A percentile compares a stretch with the other conserved stretches of the same genome.
Conservation (phyloP, 2,797 vertebrate genomes). For the Muscicapa striata region DNA sequence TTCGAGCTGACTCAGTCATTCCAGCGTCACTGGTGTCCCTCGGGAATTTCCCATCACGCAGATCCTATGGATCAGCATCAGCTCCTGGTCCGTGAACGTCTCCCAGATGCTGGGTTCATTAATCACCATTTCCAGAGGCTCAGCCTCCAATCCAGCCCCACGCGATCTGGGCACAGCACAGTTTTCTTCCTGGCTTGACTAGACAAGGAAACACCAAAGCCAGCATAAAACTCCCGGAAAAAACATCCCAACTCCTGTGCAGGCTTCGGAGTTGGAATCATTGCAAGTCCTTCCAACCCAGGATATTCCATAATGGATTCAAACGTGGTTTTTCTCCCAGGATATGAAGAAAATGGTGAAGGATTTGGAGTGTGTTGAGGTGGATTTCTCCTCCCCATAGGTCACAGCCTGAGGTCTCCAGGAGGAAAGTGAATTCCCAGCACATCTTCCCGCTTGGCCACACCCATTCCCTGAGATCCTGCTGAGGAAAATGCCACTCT, state of each 20-base stretch:
- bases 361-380: not conserved
- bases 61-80: fast-evolving
- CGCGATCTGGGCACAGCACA: fast-evolving
- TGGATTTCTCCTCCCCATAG: not conserved
- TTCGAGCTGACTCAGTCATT: not conserved
- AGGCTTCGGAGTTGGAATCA: fast-evolving
- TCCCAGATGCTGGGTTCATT: not conserved
- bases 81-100: fast-evolving
- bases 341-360: not conserved
- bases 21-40: not conserved
- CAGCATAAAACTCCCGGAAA: not conserved
- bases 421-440: not conserved
- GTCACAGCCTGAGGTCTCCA: not conserved
- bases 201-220: not conserved
- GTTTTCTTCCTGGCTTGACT: not conserved
- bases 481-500: not conserved
- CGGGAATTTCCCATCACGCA: not conserved
- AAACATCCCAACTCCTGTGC: not conserved
- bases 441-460: fast-evolving
- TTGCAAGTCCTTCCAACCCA: not conserved
- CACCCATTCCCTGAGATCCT: not conserved
- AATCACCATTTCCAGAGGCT: not conserved
- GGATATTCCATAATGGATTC: not conserved
- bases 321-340: fast-evolving
- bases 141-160: not conserved